Evolutionary conservation across 2,888 invertebrate species (phyloP).

Genomic region (Augochlorella aurata): DNA sequence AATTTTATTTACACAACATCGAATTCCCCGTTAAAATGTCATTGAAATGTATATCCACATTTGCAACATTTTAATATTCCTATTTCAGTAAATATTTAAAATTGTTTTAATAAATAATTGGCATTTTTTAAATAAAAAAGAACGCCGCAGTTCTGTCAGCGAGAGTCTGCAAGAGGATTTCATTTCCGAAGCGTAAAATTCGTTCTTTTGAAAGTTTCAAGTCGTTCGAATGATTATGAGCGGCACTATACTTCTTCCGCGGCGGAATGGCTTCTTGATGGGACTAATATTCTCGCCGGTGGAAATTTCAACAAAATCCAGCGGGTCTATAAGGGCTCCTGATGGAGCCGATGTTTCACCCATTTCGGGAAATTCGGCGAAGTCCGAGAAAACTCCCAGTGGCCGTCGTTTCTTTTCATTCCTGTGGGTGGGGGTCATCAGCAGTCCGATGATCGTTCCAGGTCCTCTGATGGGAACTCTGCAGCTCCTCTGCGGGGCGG

Average conservation of each 20-base stretch:
- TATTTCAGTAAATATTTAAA: no score
- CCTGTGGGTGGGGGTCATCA: constrained; percentile 4
- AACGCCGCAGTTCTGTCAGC: no score
- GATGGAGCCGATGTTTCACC: constrained; percentile 7
- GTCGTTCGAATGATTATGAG: constrained; percentile 3
- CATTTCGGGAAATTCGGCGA: background rate
- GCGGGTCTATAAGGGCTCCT: background rate
- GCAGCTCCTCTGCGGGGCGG: background rate
- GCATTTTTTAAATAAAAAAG: no score
- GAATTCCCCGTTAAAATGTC: no score
- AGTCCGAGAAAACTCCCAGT: background rate
- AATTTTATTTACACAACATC: no score
- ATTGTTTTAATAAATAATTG: no score
- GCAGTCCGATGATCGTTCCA: constrained; percentile 5
- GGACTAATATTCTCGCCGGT: background rate
- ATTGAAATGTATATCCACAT: no score
- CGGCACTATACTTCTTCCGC: background rate
- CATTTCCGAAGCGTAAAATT: no score
- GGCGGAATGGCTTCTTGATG: background rate
- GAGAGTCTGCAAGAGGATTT: no score
- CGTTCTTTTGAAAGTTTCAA: background rate
- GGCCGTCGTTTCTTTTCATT: constrained; percentile 7
- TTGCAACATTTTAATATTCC: no score
- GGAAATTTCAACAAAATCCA: constrained; percentile 1
- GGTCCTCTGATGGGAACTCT: background rate